These are phyloP conservation scores for Clangula hyemalis DNA, from an alignment of 2,797 vertebrate genomes.

Conservation along the genomic window DNA sequence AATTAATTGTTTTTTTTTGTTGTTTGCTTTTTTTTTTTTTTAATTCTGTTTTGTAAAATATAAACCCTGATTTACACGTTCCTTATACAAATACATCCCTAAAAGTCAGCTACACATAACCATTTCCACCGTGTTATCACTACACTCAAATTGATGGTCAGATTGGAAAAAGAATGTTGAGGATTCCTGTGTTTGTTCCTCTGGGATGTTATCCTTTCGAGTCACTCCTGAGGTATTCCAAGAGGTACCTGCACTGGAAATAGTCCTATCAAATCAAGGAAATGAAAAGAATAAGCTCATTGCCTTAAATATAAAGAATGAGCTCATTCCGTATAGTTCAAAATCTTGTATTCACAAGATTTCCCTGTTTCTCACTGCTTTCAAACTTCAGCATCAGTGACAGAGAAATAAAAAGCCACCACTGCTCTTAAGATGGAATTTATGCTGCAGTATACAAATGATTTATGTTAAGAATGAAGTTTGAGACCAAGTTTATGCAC, in stretches of 20 bases:
- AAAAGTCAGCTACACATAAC: constrained; percentile 1
- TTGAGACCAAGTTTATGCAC: neutral
- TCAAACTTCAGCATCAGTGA: neutral
- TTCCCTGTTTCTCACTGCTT: neutral
- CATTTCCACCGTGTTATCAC: neutral
- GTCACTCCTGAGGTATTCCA: neutral
- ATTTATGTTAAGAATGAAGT: neutral
- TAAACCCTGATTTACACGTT: neutral
- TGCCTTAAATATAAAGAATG: neutral
- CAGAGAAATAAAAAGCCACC: neutral
- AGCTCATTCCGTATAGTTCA: neutral
- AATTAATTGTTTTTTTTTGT: constrained; percentile 7
- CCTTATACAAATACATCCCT: constrained; percentile 1
- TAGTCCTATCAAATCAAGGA: neutral
- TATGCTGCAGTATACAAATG: neutral
- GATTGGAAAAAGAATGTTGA: neutral
- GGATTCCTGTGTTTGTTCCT: neutral
- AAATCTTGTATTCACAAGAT: neutral
- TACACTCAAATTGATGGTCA: neutral
- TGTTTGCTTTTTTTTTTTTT: neutral
- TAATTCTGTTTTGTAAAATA: neutral
- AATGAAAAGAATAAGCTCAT: neutral
- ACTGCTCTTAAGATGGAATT: neutral
- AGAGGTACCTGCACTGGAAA: neutral
- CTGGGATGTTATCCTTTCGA: neutral